A percentile compares a stretch with the other conserved stretches of the same genome.
Evolutionary conservation across 2,113 vertebrate genomes (phyloP).

Genomic region (Irena cyanogastra): DNA sequence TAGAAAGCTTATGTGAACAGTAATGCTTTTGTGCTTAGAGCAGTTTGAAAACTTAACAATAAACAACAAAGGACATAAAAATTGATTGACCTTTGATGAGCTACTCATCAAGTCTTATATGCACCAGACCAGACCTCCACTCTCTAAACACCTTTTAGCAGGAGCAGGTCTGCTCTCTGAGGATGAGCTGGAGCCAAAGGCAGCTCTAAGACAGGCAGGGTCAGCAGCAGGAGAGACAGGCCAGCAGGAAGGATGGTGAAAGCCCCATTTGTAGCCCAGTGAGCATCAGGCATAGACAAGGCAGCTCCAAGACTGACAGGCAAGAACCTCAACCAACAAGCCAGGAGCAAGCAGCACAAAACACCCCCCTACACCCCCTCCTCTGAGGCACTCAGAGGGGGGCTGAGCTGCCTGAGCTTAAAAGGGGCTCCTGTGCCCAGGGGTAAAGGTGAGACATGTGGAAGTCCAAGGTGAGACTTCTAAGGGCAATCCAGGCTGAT

Average conservation of each 20-base stretch:
- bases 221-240: neutral
- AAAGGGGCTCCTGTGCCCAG: neutral
- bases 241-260: neutral
- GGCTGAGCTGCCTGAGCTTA: neutral
- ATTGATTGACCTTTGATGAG: neutral
- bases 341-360: neutral
- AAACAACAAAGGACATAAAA: neutral
- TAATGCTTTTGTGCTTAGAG: neutral
- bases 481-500: neutral
- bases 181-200: neutral
- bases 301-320: neutral
- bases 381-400: fast-evolving
- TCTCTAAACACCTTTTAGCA: neutral
- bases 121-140: neutral
- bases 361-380: fast-evolving
- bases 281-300: neutral
- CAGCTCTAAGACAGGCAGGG: neutral
- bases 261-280: neutral
- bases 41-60: neutral
- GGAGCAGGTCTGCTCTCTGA: neutral
- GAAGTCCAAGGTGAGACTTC: neutral
- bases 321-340: neutral
- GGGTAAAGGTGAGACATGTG: fast-evolving
- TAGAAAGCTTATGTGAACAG: neutral
- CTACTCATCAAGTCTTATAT: neutral